A percentile compares a stretch with the other conserved stretches of the same genome.
phyloP scores from a whole-genome alignment of 2,113 vertebrate species.

The Saimiri boliviensis region DNA sequence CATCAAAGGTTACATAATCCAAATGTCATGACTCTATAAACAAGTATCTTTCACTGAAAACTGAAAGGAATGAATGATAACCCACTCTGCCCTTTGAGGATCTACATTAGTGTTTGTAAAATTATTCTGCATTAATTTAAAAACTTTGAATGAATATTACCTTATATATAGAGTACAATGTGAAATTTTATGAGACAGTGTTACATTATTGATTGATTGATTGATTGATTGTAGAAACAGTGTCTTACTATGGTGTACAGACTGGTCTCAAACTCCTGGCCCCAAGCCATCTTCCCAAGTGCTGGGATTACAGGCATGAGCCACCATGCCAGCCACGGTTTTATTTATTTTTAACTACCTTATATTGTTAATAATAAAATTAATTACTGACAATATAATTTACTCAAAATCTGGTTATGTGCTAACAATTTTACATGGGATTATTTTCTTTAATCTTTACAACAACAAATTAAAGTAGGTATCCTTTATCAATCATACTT shows the following conservation, averaged over 20 bases:
- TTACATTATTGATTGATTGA: no score
- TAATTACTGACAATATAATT: neutral
- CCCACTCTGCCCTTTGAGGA: neutral
- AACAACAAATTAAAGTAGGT: neutral
- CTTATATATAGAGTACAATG: neutral
- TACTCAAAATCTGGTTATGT: neutral
- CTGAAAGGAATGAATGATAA: neutral
- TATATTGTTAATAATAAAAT: neutral
- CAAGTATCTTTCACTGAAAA: neutral
- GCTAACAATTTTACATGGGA: neutral
- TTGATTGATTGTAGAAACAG: no score
- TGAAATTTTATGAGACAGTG: neutral
- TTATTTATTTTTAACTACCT: neutral
- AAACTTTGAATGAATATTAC: neutral
- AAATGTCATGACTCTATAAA: neutral
- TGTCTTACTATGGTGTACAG: no score
- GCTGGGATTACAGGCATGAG: no score
- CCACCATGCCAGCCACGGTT: neutral
- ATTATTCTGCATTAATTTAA: neutral
- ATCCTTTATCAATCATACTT: neutral
- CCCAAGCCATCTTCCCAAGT: no score
- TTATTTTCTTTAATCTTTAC: neutral
- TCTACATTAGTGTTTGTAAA: constrained; percentile 33
- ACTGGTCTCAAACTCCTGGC: no score
- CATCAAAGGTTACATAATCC: no score